Base-by-base conservation (phyloP, 2,113 vertebrate genomes). In the Semnornis frantzii region DNA sequence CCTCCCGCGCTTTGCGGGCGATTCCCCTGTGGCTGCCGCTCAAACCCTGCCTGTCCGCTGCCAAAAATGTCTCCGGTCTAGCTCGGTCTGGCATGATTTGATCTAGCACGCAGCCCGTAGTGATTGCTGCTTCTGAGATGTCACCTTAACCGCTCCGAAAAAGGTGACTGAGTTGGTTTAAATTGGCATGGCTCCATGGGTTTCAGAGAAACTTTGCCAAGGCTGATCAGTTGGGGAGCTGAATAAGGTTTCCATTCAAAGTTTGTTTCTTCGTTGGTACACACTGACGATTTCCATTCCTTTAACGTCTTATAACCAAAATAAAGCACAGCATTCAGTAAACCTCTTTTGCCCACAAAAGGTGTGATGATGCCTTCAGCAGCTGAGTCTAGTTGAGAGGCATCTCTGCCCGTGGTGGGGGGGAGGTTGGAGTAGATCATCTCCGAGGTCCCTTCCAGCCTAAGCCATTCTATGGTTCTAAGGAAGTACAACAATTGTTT, bases 201-300 rank as follows among this genome's bases (percentile, higher is more conserved):
- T 44, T 85, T 70, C 72, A 80, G 64, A 92, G 68, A 19, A 76
- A 71, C 50, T 81, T 31, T 82, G 78, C 73, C 85, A 73, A 70
- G 54, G 72, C 44, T 44, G 84, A 83, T 94, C 91, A 79, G 80
- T 54, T 92, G 82, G 71, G 62, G 57, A 94, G 75, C 82, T 89
- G 85, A 63, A 57, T 37, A 77, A 59, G 18, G 39, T 95, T 89
- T 87, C 68, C 72, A 57, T 91, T 94, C 46, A 70, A 25, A 72
- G 66, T 23, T 60, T 62, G 37, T 50, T 94, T 84, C 75, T 64
- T 52, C 52, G 2, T 70, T 27, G 73, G 39, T 89, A 44, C 7
- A 6, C 44, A 54, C 20, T 73, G 82, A 89, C 85, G 60, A 33
- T 42, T 92, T 84, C 79, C 62, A 81, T 82, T 91, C 66, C 58